Base-by-base conservation (phyloP, 2,888 invertebrate genomes). In the Onchidella celtica region DNA sequence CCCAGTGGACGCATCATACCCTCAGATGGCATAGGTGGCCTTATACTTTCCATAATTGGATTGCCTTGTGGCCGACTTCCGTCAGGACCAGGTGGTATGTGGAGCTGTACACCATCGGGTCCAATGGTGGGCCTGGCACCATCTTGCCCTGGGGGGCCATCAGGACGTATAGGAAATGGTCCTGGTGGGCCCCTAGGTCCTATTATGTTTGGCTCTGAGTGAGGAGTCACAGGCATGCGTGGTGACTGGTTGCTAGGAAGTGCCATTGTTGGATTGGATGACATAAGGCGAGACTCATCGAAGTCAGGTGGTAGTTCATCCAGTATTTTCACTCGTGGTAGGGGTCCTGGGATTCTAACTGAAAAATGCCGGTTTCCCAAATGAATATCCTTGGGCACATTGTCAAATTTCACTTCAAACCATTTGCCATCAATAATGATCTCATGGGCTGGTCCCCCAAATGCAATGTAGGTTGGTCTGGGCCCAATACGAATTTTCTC, bases 281-380 rank as follows among this genome's bases (percentile, higher is more conserved):
- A 70, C 82, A 83, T 61, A 36, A 78, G 70, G 4, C 75, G 74
- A 3, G 80, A 66, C 32, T 79, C 83, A 66, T 84, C 84, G 74
- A 83, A 79, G 24, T 81, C 82, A 14, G 32, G 65, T 2, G 87
- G 87, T 4, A 89, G 80, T 75, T 88, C 88, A 47, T 89, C 89
- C n/a, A 92, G 85, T 83, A 99, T 97, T 92, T 97, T 97, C 0
- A 99, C 98, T 93, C 97, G 97, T 0, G 99, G 99, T 3, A 97
- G 95, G 0, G 97, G 97, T 0, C 98, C 98, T 36, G 87, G 86
- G 11, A 99, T 94, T 89, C 97, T 96, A 0, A 99, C 95, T 66
- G 95, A 94, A 84, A 96, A 95, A n/a, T 96, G 95, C 84, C 96
- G 95, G 0, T 96, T 96, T 81, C 96, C 96, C 57, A 99, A 95